These are phyloP conservation scores for Pampus argenteus DNA, from an alignment of 2,797 vertebrate species.

Conservation along the genomic window DNA sequence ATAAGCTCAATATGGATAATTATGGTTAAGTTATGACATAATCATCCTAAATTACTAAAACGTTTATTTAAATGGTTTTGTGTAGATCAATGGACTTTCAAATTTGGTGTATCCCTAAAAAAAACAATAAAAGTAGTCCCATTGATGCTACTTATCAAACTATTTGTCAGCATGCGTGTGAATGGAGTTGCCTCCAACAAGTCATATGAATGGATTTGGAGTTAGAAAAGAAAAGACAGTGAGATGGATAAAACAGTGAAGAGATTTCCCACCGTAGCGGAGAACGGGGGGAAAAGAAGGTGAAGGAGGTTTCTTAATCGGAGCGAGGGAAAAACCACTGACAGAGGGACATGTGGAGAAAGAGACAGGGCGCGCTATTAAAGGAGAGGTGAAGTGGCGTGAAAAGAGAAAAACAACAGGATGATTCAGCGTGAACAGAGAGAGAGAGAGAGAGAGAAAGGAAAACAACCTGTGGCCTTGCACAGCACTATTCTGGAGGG, in stretches of 20 bases:
- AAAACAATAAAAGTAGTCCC: not conserved
- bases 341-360: slow-evolving; percentile 69
- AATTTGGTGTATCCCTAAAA: slow-evolving; percentile 4
- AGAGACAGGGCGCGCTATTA: slow-evolving; percentile 66
- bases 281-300: slow-evolving; percentile 51
- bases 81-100: not conserved
- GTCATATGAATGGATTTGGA: slow-evolving; percentile 48
- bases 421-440: slow-evolving; percentile 75
- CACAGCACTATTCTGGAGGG: slow-evolving; percentile 58
- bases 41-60: not conserved
- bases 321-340: slow-evolving; percentile 68
- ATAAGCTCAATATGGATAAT: too few species aligned
- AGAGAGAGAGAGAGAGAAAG: slow-evolving; percentile 54
- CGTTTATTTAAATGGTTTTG: not conserved
- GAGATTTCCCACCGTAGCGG: slow-evolving; percentile 69
- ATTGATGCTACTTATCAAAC: not conserved
- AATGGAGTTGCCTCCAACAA: slow-evolving; percentile 38
- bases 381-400: slow-evolving; percentile 68
- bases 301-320: slow-evolving; percentile 63
- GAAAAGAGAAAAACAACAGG: slow-evolving; percentile 74
- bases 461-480: slow-evolving; percentile 80
- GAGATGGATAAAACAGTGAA: slow-evolving; percentile 49
- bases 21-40: too few species aligned
- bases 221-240: slow-evolving; percentile 39
- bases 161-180: slow-evolving; percentile 23